Evolutionary conservation across 2,797 vertebrate species (phyloP).

Genomic region (Schizothorax lantsangensis): DNA sequence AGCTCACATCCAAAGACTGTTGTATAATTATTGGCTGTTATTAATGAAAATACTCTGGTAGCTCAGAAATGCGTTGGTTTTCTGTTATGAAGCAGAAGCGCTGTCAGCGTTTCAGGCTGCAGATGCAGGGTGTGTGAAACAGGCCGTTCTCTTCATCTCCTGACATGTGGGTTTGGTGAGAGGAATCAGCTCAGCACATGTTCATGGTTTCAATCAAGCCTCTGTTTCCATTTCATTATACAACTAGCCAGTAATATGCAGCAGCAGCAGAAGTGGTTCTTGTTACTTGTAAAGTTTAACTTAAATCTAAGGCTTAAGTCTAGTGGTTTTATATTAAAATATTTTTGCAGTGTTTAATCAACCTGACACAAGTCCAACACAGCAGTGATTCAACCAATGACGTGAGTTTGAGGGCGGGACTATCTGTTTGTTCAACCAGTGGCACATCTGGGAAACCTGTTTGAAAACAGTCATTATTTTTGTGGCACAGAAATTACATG

Average conservation of each 20-base stretch:
- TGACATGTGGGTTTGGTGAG: slow-evolving; percentile 14
- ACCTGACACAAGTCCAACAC: not conserved
- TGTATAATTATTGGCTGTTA: not conserved
- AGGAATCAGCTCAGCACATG: not conserved
- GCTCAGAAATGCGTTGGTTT: not conserved
- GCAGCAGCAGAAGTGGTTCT: not conserved
- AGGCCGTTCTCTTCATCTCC: slow-evolving; percentile 25
- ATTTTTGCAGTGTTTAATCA: not conserved
- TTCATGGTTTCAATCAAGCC: slow-evolving; percentile 35
- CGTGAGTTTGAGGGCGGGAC: not conserved
- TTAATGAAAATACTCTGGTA: not conserved
- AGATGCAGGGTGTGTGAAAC: slow-evolving; percentile 28
- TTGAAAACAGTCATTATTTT: not conserved
- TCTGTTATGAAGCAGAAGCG: not conserved
- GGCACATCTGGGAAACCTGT: not conserved
- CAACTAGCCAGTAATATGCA: not conserved
- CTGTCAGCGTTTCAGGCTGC: not conserved
- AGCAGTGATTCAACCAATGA: not conserved
- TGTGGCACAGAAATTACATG: not conserved
- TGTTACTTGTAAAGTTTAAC: not conserved
- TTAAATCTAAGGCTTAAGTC: not conserved
- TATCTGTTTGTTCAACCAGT: not conserved
- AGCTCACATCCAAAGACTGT: no score
- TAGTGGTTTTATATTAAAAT: not conserved
- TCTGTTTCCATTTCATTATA: not conserved